A percentile compares a stretch with the other conserved stretches of the same genome.
These are phyloP conservation scores for Ovis canadensis DNA, from an alignment of 2,113 vertebrate species.

Conservation along the genomic window DNA sequence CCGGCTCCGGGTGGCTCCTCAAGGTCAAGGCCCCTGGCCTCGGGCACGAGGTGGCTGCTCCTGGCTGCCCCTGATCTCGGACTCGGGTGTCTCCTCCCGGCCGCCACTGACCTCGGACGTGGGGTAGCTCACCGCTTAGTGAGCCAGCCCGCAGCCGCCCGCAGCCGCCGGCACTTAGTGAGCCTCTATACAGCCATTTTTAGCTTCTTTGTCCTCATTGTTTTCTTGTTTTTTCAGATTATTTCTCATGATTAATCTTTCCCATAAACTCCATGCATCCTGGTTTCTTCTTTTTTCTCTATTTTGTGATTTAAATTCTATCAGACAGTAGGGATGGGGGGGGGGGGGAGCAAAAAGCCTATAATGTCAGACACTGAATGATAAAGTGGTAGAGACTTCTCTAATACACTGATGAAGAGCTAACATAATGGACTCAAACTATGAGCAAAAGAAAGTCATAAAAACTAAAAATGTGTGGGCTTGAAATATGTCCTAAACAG, in stretches of 20 bases:
- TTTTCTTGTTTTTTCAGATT: slow-evolving; percentile 26
- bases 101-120: too few species aligned
- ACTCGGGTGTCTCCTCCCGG: too few species aligned
- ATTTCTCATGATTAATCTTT: neutral
- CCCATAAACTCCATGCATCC: neutral
- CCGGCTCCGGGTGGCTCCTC: too few species aligned
- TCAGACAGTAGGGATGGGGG: neutral
- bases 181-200: neutral
- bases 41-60: too few species aligned
- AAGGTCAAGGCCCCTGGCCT: too few species aligned
- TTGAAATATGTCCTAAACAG: slow-evolving; percentile 75
- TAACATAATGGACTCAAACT: slow-evolving; percentile 71
- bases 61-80: too few species aligned
- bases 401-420: slow-evolving; percentile 72
- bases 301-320: slow-evolving; percentile 46
- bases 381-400: slow-evolving; percentile 69
- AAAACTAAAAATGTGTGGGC: slow-evolving; percentile 77
- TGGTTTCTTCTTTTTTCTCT: slow-evolving; percentile 3
- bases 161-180: too few species aligned
- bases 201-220: neutral
- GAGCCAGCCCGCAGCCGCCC: too few species aligned
- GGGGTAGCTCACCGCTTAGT: too few species aligned
- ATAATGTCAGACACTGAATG: slow-evolving; percentile 63
- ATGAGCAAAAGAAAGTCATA: slow-evolving; percentile 72
- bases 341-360: neutral